Conservation (phyloP, 2,888 invertebrate genomes). For the Ennomos fuscantarius region DNA sequence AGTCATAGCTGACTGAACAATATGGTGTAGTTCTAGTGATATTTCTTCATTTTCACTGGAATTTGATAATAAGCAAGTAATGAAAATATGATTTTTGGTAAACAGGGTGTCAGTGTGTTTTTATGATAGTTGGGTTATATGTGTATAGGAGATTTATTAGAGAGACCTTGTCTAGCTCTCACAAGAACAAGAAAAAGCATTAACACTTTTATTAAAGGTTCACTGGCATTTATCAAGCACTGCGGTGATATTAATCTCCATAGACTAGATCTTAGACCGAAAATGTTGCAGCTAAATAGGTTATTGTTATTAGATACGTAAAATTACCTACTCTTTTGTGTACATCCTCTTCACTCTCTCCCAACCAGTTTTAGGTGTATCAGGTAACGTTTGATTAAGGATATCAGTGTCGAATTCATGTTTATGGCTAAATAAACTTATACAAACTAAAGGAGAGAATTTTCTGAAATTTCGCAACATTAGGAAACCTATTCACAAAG, state of each 20-base stretch:
- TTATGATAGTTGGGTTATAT: no score
- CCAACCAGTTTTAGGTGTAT: conserved; percentile 68
- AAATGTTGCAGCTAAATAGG: conserved; percentile 1
- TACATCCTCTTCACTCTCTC: conserved; percentile 81
- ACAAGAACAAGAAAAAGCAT: no score
- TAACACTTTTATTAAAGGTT: no score
- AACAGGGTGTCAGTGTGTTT: not conserved
- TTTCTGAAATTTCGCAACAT: conserved; percentile 63
- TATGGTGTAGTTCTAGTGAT: conserved; percentile 86
- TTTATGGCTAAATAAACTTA: conserved; percentile 53
- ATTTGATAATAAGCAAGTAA: conserved; percentile 34
- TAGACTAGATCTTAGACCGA: no score
- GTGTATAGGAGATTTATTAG: no score
- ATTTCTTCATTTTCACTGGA: conserved; percentile 87
- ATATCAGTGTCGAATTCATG: conserved; percentile 56
- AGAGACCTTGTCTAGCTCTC: no score
- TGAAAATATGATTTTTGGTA: not conserved
- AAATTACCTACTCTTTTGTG: conserved; percentile 68
- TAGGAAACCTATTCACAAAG: not conserved
- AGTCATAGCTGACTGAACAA: conserved; percentile 84
- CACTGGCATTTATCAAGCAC: no score
- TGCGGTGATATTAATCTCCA: no score
- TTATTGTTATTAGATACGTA: conserved; percentile 13
- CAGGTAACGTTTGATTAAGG: conserved; percentile 34
- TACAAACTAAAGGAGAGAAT: conserved; percentile 57